Evolutionary conservation across 2,888 invertebrate species (phyloP), one percentile per base, ranked within the genome.

Genomic region (Athetis lepigone): DNA sequence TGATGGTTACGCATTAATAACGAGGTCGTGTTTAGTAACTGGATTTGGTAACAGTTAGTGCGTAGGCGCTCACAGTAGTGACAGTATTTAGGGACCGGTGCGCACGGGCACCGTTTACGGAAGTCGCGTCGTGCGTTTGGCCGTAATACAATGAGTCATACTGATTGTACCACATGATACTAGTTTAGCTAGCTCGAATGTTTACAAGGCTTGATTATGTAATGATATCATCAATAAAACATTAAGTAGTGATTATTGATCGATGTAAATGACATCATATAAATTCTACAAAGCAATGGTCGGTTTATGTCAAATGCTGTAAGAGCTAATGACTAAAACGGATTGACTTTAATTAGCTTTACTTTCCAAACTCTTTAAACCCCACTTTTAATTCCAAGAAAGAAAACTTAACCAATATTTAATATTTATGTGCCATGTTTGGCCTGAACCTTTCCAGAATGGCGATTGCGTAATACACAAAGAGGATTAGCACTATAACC

Each of bases 41-140:
- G 50, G 50, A 56, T 68, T 60, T 58, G 57, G 59, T 66, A 62
- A 73, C 68, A 36, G 64, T 70, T 61, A 55, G 7, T 57, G 56
- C 57, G 80, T 76, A 70, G 75, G 82, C 70, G 74, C 54, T 37
- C 37, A 39, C 42, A 42, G 27, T 21, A 47, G 61, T 75, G 72
- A 61, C 72, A 75, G 59, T 75, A 69, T 81, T 75, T 72, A 66
- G 79, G 70, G 64, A 78, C 56, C 62, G 52, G 56, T 58, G 63
- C 66, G 58, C 69, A 65, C 66, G 57, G 66, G 57, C 18, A 64
- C 66, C 78, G 72, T 74, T 61, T 79, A 82, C 74, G 82, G 80
- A 81, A 75, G 79, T 75, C 56, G 70, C 61, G 54, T 59, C 57
- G 70, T 64, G 66, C 56, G 72, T 59, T 65, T 61, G 67, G 57